A percentile compares a stretch with the other conserved stretches of the same genome.
Evolutionary conservation across 2,113 vertebrate species (phyloP).

Genomic region (Corythornis madagascariensis): DNA sequence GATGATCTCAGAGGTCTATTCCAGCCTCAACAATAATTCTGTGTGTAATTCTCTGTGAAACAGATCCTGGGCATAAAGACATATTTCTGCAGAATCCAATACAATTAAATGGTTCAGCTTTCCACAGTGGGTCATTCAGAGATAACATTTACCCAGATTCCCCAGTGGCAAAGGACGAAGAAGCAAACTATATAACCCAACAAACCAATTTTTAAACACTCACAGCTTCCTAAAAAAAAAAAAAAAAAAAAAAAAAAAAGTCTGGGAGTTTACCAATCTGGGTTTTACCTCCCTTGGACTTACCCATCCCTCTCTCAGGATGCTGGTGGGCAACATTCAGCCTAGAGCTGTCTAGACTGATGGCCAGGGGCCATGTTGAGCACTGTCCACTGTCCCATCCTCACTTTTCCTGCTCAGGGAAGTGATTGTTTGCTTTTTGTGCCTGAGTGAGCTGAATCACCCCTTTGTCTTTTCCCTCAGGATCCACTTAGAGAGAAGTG

Average conservation of each 20-base stretch:
- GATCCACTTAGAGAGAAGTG: not conserved
- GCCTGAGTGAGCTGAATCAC: not conserved
- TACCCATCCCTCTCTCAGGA: not conserved
- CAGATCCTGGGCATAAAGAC: not conserved
- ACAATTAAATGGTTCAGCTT: not conserved
- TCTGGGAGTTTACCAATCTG: not conserved
- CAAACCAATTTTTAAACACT: not conserved
- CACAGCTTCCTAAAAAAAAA: not conserved
- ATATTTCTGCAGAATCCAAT: not conserved
- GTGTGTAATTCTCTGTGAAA: not conserved
- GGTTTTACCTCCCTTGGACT: not conserved
- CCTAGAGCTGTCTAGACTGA: not conserved
- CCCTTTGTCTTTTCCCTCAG: not conserved
- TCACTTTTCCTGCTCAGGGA: not conserved
- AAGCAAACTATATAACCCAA: not conserved
- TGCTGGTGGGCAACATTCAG: not conserved
- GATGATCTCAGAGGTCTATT: no score
- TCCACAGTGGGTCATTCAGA: not conserved
- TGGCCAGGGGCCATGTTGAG: rapidly evolving
- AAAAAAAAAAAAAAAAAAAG: not conserved
- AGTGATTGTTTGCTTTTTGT: not conserved
- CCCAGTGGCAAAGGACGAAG: not conserved
- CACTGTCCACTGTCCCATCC: not conserved
- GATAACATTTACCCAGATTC: constrained; percentile 3
- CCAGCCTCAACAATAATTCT: no score